These are phyloP conservation scores for Oxycera nigricornis DNA, from an alignment of 2,888 invertebrate genomes.

Conservation along the genomic window DNA sequence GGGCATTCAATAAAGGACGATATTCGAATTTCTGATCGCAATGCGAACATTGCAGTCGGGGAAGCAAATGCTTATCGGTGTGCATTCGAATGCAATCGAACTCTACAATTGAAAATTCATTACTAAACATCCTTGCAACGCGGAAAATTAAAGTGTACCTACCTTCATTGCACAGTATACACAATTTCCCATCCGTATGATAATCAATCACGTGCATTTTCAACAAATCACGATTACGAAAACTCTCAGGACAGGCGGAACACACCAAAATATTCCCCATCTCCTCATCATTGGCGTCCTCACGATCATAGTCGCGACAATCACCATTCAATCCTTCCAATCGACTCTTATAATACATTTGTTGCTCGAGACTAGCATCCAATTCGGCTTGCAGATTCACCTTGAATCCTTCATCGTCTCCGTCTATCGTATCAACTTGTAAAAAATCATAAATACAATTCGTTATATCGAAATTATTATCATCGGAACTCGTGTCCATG, in stretches of 20 bases:
- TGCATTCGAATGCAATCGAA: slow-evolving; percentile 20
- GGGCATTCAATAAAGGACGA: background rate
- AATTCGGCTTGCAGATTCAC: slow-evolving; percentile 1
- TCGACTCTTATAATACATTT: background rate
- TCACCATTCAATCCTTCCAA: background rate
- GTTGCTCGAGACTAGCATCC: background rate
- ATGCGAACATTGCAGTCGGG: slow-evolving; percentile 26
- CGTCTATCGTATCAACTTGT: background rate
- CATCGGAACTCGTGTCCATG: background rate
- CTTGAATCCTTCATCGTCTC: background rate
- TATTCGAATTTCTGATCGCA: slow-evolving; percentile 16
- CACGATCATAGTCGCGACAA: background rate
- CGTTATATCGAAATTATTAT: background rate
- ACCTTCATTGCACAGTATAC: slow-evolving; percentile 29
- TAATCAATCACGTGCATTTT: slow-evolving; percentile 22
- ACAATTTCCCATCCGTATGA: slow-evolving; percentile 25
- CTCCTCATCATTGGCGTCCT: background rate
- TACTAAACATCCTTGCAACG: background rate
- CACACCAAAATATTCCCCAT: background rate
- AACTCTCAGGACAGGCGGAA: slow-evolving; percentile 21
- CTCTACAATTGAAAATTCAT: background rate
- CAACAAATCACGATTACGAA: background rate
- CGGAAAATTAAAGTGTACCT: background rate
- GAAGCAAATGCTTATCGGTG: slow-evolving; percentile 8
- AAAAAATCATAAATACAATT: background rate